Percentiles rank a stretch among this genome's conserved stretches.
Evolutionary conservation across 2,113 vertebrate species (phyloP).

Genomic region (Delphinus delphis): DNA sequence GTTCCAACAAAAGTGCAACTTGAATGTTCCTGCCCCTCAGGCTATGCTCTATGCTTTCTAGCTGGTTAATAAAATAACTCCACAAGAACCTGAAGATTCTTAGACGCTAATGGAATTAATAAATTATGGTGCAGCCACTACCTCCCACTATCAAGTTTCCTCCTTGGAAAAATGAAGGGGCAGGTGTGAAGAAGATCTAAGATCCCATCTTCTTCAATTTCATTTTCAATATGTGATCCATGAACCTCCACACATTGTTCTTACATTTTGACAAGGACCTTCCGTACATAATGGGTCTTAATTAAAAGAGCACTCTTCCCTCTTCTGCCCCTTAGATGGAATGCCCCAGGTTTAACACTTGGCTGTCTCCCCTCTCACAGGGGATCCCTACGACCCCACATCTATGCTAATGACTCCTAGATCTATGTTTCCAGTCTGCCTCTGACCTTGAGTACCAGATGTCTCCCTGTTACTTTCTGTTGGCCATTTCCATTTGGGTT

Average conservation of each 20-base stretch:
- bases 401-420: constrained; percentile 45
- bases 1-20: not conserved
- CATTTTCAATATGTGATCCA: constrained; percentile 42
- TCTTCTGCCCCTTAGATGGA: constrained; percentile 14
- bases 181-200: not conserved
- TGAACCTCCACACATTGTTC: not conserved
- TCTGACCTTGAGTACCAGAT: not conserved
- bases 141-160: not conserved
- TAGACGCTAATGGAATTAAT: constrained; percentile 35
- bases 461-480: not conserved
- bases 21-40: not conserved
- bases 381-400: not conserved
- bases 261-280: constrained; percentile 42
- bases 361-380: not conserved
- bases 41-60: not conserved
- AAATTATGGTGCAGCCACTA: not conserved
- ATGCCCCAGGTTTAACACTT: not conserved
- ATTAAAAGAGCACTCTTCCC: constrained; percentile 37
- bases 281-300: constrained; percentile 27
- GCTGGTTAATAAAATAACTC: constrained; percentile 35
- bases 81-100: not conserved
- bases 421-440: not conserved
- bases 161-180: constrained; percentile 42
- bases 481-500: constrained; percentile 23
- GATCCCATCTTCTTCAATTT: constrained; percentile 10